Conservation (phyloP, 2,888 invertebrate species). For the Melieria picta region DNA sequence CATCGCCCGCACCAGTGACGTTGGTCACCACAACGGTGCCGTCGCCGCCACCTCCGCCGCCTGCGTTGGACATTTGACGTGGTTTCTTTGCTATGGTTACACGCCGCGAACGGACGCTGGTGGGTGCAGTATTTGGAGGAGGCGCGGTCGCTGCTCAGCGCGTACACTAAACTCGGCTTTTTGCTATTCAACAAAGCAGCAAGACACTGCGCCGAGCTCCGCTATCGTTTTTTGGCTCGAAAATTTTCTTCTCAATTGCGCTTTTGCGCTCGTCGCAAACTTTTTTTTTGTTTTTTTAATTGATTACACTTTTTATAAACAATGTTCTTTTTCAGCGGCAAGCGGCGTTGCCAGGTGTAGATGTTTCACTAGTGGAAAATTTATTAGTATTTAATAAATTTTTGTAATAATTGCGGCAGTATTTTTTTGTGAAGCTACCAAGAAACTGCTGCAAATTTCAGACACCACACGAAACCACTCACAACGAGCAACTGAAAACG, state of each 20-base stretch:
- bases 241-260: no score
- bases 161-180: neutral
- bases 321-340: no score
- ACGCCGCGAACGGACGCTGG: neutral
- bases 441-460: slow-evolving; percentile 5
- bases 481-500: slow-evolving; percentile 30
- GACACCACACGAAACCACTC: slow-evolving; percentile 26
- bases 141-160: neutral
- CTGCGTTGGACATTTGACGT: slow-evolving; percentile 43
- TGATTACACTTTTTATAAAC: no score
- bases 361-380: no score
- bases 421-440: neutral
- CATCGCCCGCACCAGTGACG: slow-evolving; percentile 37
- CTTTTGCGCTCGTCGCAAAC: no score
- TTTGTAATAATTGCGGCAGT: no score
- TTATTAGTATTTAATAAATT: no score
- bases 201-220: no score
- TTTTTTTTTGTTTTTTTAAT: no score
- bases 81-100: slow-evolving; percentile 36
- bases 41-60: slow-evolving; percentile 27
- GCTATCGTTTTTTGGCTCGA: no score
- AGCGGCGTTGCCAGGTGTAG: no score
- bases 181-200: no score
- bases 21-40: slow-evolving; percentile 32
- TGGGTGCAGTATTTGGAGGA: neutral